Conservation (phyloP, 2,797 vertebrate genomes). For the Pseudomugil gertrudae region DNA sequence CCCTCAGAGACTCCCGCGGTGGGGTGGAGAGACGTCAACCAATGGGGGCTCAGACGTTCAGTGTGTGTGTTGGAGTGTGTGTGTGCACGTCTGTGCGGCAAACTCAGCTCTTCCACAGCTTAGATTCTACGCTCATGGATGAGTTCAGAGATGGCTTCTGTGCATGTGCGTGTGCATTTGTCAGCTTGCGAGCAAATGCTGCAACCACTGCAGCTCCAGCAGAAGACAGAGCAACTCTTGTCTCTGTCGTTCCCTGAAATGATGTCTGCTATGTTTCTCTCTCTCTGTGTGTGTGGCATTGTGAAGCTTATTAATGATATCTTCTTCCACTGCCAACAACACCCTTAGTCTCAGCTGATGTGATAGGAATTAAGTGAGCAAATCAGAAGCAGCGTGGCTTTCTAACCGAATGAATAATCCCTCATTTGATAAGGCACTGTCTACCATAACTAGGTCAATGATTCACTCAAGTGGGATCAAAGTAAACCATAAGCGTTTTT, state of each 20-base stretch:
- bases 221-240: constrained; percentile 50
- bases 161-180: constrained; percentile 27
- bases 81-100: constrained; percentile 62
- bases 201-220: constrained; percentile 66
- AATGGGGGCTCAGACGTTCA: constrained; percentile 78
- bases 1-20: constrained; percentile 80
- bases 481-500: background rate
- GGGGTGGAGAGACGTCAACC: constrained; percentile 81
- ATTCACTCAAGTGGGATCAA: too few species aligned
- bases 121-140: constrained; percentile 71
- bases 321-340: constrained; percentile 45
- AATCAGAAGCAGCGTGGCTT: constrained; percentile 18
- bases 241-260: constrained; percentile 49
- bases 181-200: constrained; percentile 67
- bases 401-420: constrained; percentile 6
- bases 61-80: constrained; percentile 43
- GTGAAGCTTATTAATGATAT: constrained; percentile 55
- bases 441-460: constrained; percentile 2
- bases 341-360: constrained; percentile 38
- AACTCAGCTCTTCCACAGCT: constrained; percentile 75
- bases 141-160: constrained; percentile 69
- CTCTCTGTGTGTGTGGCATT: background rate
- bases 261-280: constrained; percentile 13
- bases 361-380: constrained; percentile 44
- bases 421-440: constrained; percentile 10